Evolutionary conservation across 2,888 invertebrate species (phyloP).

Genomic region (Apantesis nais): DNA sequence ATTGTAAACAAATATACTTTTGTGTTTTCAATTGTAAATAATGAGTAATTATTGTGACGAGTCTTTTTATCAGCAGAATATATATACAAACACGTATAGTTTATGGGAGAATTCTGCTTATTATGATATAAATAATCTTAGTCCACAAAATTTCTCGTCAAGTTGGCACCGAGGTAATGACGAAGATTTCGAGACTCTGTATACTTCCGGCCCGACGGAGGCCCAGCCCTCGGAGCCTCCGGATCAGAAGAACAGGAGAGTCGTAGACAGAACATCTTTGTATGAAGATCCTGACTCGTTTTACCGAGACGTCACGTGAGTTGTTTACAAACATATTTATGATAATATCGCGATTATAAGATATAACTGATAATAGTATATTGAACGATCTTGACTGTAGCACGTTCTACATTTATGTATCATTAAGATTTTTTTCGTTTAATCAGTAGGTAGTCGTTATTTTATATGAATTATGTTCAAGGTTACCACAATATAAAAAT

Average conservation of each 20-base stretch:
- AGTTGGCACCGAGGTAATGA: slow-evolving; percentile 37
- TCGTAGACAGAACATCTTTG: slow-evolving; percentile 30
- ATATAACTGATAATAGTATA: background rate
- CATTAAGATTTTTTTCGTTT: background rate
- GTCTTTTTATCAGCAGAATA: slow-evolving; percentile 39
- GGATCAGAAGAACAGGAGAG: slow-evolving; percentile 29
- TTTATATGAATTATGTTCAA: background rate
- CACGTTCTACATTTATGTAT: background rate
- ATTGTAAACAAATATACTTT: slow-evolving; percentile 44
- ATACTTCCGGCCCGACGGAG: slow-evolving; percentile 26
- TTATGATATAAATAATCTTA: slow-evolving; percentile 56
- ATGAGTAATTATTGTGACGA: slow-evolving; percentile 46
- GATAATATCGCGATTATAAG: background rate
- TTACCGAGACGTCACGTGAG: slow-evolving; percentile 34
- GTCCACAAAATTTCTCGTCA: slow-evolving; percentile 43
- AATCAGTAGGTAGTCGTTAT: background rate
- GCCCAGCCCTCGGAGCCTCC: slow-evolving; percentile 25
- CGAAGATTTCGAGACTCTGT: slow-evolving; percentile 38
- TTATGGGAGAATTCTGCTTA: slow-evolving; percentile 55
- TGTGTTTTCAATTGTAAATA: slow-evolving; percentile 40
- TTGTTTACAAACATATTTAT: slow-evolving; percentile 23
- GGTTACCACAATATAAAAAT: background rate
- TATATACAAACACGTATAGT: slow-evolving; percentile 50
- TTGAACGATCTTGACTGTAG: background rate
- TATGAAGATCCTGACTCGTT: slow-evolving; percentile 39